Evolutionary conservation across 1,140 invertebrate genomes (phyloP).

Genomic region (Zaprionus davidi): DNA sequence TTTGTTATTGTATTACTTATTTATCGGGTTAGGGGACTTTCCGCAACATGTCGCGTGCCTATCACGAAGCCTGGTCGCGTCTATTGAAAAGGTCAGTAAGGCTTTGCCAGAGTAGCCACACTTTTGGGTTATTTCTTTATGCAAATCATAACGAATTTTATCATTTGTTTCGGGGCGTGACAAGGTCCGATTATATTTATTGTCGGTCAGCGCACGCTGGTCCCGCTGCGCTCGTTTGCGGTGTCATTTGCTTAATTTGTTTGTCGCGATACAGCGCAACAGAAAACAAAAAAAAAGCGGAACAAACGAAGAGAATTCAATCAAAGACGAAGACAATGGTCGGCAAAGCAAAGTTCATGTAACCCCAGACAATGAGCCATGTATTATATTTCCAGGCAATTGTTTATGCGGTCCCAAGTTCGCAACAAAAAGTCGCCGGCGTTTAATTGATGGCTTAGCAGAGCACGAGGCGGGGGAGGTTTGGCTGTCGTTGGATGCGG

Average conservation of each 20-base stretch:
- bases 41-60: slow-evolving; percentile 66
- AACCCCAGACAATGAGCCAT: slow-evolving; percentile 43
- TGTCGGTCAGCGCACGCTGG: neutral
- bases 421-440: slow-evolving; percentile 28
- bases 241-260: slow-evolving; percentile 62
- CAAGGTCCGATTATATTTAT: slow-evolving; percentile 64
- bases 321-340: slow-evolving; percentile 39
- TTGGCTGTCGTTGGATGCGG: slow-evolving; percentile 19
- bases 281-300: neutral
- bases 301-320: slow-evolving; percentile 38
- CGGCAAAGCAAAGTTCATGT: slow-evolving; percentile 49
- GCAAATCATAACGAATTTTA: slow-evolving; percentile 54
- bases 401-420: slow-evolving; percentile 51
- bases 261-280: slow-evolving; percentile 19
- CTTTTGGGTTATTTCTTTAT: slow-evolving; percentile 59
- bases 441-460: slow-evolving; percentile 25
- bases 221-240: slow-evolving; percentile 15
- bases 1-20: neutral
- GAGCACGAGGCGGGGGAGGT: neutral
- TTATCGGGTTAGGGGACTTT: slow-evolving; percentile 5
- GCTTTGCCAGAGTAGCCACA: slow-evolving; percentile 28
- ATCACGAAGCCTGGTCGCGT: slow-evolving; percentile 53
- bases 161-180: slow-evolving; percentile 48
- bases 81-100: slow-evolving; percentile 53
- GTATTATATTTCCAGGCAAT: slow-evolving; percentile 62